Percentiles rank a stretch among this genome's conserved stretches.
These are phyloP conservation scores for Gallinago nigripennis DNA, from an alignment of 2,797 vertebrate species.

Conservation along the genomic window DNA sequence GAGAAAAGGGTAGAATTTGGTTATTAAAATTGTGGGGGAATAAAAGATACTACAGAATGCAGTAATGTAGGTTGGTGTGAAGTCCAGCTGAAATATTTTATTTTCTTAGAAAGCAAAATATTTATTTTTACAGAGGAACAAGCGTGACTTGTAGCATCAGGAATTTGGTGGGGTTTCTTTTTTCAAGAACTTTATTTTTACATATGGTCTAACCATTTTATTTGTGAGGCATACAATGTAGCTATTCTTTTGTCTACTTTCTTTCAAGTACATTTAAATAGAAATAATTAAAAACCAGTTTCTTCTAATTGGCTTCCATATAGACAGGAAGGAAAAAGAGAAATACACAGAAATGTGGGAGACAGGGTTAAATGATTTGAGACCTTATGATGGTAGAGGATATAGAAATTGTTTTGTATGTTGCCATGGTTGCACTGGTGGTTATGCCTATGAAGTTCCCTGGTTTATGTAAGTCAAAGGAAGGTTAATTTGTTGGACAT, in stretches of 20 bases:
- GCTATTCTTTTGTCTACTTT: not conserved
- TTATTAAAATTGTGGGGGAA: not conserved
- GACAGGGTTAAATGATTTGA: not conserved
- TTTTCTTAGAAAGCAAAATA: not conserved
- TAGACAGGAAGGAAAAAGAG: not conserved
- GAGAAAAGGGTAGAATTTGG: not conserved
- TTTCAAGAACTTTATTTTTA: not conserved
- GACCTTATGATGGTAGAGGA: not conserved
- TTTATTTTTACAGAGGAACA: not conserved
- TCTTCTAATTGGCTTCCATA: not conserved
- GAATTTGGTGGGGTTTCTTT: not conserved
- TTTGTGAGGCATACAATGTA: not conserved
- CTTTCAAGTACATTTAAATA: not conserved
- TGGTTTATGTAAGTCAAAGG: not conserved
- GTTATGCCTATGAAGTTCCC: not conserved
- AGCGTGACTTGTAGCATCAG: not conserved
- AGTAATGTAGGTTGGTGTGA: not conserved
- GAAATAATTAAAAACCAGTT: not conserved
- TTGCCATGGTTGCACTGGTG: not conserved
- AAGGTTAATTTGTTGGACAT: not conserved
- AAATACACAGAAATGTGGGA: not conserved
- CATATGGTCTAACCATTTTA: not conserved
- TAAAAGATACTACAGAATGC: not conserved
- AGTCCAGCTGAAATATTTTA: not conserved
- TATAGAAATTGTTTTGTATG: not conserved